These are phyloP conservation scores for Puffinus mauretanicus DNA, from an alignment of 2,113 vertebrate genomes.

Conservation along the genomic window DNA sequence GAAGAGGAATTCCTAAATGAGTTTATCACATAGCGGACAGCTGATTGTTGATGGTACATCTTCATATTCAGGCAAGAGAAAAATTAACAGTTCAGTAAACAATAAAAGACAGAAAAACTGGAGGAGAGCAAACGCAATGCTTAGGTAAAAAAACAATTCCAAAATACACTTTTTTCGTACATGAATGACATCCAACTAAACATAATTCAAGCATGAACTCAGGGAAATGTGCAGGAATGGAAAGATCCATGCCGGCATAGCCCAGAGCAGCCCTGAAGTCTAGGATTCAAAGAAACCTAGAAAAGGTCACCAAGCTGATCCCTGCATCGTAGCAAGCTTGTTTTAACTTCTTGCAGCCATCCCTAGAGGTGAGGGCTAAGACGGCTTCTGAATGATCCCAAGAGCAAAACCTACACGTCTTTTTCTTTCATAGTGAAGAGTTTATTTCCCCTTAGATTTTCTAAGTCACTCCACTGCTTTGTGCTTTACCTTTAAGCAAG, in stretches of 20 bases:
- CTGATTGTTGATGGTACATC: background rate
- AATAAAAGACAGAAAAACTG: background rate
- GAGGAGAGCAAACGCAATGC: background rate
- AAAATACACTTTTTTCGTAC: background rate
- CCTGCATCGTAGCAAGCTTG: background rate
- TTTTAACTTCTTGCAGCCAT: background rate
- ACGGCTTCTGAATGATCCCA: background rate
- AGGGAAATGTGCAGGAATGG: background rate
- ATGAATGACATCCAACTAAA: background rate
- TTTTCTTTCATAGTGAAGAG: background rate
- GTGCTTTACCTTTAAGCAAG: background rate
- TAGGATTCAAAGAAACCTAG: background rate
- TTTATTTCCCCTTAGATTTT: background rate
- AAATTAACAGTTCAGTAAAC: background rate
- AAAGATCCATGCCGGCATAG: background rate
- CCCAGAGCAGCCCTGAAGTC: background rate
- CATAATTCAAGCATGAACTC: background rate
- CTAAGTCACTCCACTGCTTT: background rate
- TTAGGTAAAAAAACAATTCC: background rate
- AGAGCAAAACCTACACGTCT: background rate
- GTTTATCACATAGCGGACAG: background rate
- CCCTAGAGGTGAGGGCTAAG: background rate
- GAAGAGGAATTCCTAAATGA: background rate
- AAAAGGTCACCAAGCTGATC: constrained; percentile 9
- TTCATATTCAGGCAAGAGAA: background rate